These are phyloP conservation scores for Drosophila anomalipes DNA, from an alignment of 2,888 invertebrate species.

Conservation along the genomic window DNA sequence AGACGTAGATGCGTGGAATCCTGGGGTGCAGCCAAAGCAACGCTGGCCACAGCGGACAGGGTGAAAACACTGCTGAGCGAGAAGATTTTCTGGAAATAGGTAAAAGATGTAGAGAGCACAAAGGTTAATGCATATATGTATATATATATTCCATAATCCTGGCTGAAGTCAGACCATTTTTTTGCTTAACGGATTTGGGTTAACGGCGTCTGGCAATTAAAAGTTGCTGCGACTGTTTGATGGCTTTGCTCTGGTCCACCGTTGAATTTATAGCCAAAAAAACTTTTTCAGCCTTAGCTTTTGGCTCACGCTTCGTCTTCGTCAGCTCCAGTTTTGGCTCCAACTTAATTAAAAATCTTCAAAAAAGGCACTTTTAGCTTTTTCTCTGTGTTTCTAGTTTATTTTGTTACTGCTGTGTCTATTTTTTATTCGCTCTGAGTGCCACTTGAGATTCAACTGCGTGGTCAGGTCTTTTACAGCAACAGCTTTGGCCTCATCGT, in stretches of 20 bases:
- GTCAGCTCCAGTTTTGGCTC: slow-evolving; percentile 22
- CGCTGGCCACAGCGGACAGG: slow-evolving; percentile 69
- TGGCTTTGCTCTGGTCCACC: slow-evolving; percentile 47
- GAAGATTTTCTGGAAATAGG: slow-evolving; percentile 70
- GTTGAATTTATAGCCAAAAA: slow-evolving; percentile 69
- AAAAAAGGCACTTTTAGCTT: slow-evolving; percentile 20
- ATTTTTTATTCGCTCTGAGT: slow-evolving; percentile 15
- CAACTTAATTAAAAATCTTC: slow-evolving; percentile 57
- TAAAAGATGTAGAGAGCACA: neutral
- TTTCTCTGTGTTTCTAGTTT: neutral
- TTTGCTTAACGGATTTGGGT: slow-evolving; percentile 43
- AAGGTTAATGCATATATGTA: neutral
- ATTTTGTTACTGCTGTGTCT: slow-evolving; percentile 23
- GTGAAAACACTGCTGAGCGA: slow-evolving; percentile 68
- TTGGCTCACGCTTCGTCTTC: slow-evolving; percentile 4
- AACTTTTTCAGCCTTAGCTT: slow-evolving; percentile 29
- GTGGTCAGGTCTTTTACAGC: slow-evolving; percentile 16
- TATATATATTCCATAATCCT: neutral
- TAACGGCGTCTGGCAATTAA: slow-evolving; percentile 69
- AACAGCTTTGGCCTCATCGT: slow-evolving; percentile 13
- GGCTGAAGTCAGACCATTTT: neutral
- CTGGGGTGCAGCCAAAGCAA: slow-evolving; percentile 59
- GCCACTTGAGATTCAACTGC: slow-evolving; percentile 35
- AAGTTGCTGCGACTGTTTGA: slow-evolving; percentile 72
- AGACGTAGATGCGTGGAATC: slow-evolving; percentile 33